Evolutionary conservation across 1,140 invertebrate species (phyloP).

Genomic region (Tribolium castaneum): DNA sequence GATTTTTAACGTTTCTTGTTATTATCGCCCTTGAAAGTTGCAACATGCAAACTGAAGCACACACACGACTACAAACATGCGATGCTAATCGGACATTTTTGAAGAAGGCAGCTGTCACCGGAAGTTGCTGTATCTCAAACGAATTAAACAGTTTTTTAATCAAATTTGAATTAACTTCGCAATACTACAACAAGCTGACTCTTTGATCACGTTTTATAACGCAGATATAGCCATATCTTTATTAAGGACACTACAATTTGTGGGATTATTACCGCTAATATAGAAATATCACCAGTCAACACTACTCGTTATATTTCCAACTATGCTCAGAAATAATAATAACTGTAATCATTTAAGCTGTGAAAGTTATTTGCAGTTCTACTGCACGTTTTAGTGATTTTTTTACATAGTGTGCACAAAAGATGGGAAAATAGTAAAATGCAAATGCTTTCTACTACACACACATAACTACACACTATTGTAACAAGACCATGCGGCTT

Average conservation of each 20-base stretch:
- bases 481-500: no score
- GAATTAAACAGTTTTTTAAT: not conserved
- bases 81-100: not conserved
- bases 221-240: not conserved
- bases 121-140: not conserved
- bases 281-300: not conserved
- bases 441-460: no score
- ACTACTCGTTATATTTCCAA: not conserved
- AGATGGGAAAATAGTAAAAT: not conserved
- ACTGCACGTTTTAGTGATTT: not conserved
- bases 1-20: not conserved
- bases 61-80: not conserved
- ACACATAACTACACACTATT: no score
- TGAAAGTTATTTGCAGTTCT: not conserved
- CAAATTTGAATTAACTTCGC: not conserved
- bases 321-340: not conserved
- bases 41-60: slow-evolving; percentile 1
- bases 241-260: not conserved
- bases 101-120: not conserved
- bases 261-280: not conserved
- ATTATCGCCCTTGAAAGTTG: slow-evolving; percentile 19
- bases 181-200: not conserved
- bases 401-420: not conserved
- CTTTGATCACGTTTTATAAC: not conserved
- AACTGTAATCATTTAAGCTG: not conserved